Evolutionary conservation across 1,140 invertebrate species (phyloP), one percentile per base, ranked within the genome.

Genomic region (Hyposmocoma kahamanoa): DNA sequence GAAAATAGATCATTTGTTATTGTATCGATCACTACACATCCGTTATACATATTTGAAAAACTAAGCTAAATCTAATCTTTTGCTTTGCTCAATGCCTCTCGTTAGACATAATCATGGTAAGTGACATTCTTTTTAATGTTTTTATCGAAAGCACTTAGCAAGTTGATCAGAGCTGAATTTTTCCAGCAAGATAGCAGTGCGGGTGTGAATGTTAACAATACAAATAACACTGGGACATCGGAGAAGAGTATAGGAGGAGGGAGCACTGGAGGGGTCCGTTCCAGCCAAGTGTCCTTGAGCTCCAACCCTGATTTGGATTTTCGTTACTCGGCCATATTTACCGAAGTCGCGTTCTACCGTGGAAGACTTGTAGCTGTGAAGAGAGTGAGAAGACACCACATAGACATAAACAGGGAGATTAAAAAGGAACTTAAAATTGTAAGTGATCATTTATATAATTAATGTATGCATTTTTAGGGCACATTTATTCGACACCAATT

Each of bases 341-440:
- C 95, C 0, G 91, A 94, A 60, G 92, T 98, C 3, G 97, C 95
- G 0, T 90, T 96, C 19, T 98, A 97, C 78, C 93, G 93, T 60
- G 96, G 96, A 0, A 89, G 82, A 0, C 93, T 66, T 11, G 92
- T 97, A 24, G 95, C 97, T 0, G 91, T 98, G 9, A 97, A 97
- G 66, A 91, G 92, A 44, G 89, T 97, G 0, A 88, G 92, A 44
- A 94, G 95, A 69, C 95, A 95, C 80, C 92, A 92, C 24, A 92
- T 97, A 17, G 97, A 98, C 64, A 94, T 98, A 8, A 97, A 91
- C 0, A 87, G 96, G 38, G 92, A 93, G 64, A 96, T 98, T 89
- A 98, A 98, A 75, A 97, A 97, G 69, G 96, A 99, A 87, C 89
- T 99, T 38, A 98, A 98, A 91, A 90, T 95, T 80, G 95, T 95